A percentile compares a stretch with the other conserved stretches of the same genome.
Evolutionary conservation across 1,140 invertebrate species (phyloP).

Genomic region (Solen grandis): DNA sequence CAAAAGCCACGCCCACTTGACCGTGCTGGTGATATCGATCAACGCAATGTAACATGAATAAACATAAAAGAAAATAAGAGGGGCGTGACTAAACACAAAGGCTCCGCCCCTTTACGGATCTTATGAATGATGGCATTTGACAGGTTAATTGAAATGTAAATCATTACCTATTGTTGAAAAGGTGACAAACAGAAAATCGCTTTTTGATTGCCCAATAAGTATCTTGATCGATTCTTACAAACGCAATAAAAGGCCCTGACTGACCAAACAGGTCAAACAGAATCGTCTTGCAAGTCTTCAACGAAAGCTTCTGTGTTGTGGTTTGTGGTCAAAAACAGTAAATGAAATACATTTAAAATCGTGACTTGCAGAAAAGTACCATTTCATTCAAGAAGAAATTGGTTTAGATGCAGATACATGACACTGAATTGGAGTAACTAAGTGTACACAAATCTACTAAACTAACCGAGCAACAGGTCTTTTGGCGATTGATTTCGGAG

Average conservation of each 20-base stretch:
- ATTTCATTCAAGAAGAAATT: background rate
- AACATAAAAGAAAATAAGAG: constrained; percentile 32
- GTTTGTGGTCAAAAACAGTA: background rate
- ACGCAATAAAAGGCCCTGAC: background rate
- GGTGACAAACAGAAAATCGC: constrained; percentile 46
- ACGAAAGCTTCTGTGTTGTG: background rate
- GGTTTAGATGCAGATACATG: background rate
- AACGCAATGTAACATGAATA: constrained; percentile 25
- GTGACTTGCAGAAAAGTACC: background rate
- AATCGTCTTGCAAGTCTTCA: background rate
- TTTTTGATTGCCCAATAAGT: constrained; percentile 53
- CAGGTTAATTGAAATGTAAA: constrained; percentile 55
- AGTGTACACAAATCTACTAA: background rate
- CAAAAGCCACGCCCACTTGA: background rate
- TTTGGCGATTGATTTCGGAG: background rate
- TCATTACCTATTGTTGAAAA: constrained; percentile 49
- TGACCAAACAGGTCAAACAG: constrained; percentile 14
- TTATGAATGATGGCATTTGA: constrained; percentile 4
- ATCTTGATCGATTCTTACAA: constrained; percentile 32
- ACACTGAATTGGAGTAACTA: background rate
- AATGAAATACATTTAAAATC: background rate
- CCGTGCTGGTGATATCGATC: background rate
- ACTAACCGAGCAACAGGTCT: constrained; percentile 7
- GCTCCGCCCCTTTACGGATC: background rate
- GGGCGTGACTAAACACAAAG: constrained; percentile 4